phyloP scores from a whole-genome alignment of 2,113 vertebrate species.

The Petaurus breviceps region DNA sequence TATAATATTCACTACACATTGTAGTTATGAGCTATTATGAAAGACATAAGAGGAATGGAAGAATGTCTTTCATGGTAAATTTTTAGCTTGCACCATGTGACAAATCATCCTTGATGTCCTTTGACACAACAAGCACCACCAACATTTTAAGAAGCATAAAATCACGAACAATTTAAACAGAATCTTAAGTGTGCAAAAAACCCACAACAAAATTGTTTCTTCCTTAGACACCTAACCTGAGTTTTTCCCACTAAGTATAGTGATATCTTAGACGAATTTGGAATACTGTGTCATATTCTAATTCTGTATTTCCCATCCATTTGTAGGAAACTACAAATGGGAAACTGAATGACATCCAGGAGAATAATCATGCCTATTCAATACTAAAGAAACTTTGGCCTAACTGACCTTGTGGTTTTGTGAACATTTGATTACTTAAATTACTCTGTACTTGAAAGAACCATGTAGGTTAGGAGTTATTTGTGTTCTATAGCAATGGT shows the following conservation, averaged over 20 bases:
- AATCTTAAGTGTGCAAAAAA: neutral
- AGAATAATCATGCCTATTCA: neutral
- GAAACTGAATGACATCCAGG: neutral
- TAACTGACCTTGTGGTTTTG: neutral
- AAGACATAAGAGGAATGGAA: neutral
- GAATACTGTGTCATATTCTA: neutral
- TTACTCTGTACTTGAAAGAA: neutral
- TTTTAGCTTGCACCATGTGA: neutral
- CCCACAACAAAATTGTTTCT: neutral
- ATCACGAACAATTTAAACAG: neutral
- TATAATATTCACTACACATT: neutral
- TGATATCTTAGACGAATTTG: neutral
- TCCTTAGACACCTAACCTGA: neutral
- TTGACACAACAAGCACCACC: neutral
- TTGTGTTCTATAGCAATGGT: no score
- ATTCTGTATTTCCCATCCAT: neutral
- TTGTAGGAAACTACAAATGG: neutral
- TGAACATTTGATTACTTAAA: neutral
- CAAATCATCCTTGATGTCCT: neutral
- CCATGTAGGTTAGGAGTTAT: fast-evolving
- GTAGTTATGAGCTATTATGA: neutral
- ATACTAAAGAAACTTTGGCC: neutral
- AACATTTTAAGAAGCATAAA: neutral
- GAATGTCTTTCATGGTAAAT: neutral
- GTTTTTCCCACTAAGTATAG: neutral